Percentiles rank a stretch among this genome's conserved stretches.
phyloP scores from a whole-genome alignment of 2,888 invertebrate species.

The Hybos culiciformis region DNA sequence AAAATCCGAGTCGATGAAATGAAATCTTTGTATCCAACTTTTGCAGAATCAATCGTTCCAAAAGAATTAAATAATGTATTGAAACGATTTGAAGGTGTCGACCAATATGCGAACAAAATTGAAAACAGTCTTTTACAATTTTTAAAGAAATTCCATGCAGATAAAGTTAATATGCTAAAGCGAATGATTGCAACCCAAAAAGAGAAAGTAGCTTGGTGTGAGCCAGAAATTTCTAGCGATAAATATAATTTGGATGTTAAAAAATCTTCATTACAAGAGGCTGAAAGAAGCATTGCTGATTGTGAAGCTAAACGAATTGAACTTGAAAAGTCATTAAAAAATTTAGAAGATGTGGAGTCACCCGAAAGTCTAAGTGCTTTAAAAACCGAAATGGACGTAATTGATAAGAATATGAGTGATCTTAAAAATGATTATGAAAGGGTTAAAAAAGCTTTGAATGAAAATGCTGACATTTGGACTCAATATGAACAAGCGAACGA shows the following conservation, averaged over 20 bases:
- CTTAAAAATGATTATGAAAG: slow-evolving; percentile 52
- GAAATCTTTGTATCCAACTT: slow-evolving; percentile 60
- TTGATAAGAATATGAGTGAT: slow-evolving; percentile 55
- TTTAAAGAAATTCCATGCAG: slow-evolving; percentile 75
- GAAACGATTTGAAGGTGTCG: slow-evolving; percentile 66
- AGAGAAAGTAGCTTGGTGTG: slow-evolving; percentile 85
- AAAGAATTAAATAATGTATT: slow-evolving; percentile 75
- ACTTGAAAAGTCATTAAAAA: slow-evolving; percentile 54
- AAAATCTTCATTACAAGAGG: slow-evolving; percentile 62
- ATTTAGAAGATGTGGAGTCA: slow-evolving; percentile 58
- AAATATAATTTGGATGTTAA: slow-evolving; percentile 88
- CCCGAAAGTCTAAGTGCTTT: slow-evolving; percentile 53
- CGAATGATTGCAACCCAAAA: slow-evolving; percentile 66
- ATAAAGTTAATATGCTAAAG: slow-evolving; percentile 68
- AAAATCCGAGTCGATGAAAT: slow-evolving; percentile 56
- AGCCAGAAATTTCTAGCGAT: slow-evolving; percentile 77
- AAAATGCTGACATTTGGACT: slow-evolving; percentile 63
- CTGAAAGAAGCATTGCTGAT: slow-evolving; percentile 57
- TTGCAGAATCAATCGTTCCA: slow-evolving; percentile 59
- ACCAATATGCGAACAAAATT: slow-evolving; percentile 67
- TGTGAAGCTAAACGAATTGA: slow-evolving; percentile 53
- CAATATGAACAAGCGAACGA: slow-evolving; percentile 68
- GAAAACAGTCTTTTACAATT: slow-evolving; percentile 64
- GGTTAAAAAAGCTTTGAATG: slow-evolving; percentile 51
- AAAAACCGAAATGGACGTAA: slow-evolving; percentile 52